Conservation (phyloP, 2,113 vertebrate species). For the Oncorhynchus nerka region DNA sequence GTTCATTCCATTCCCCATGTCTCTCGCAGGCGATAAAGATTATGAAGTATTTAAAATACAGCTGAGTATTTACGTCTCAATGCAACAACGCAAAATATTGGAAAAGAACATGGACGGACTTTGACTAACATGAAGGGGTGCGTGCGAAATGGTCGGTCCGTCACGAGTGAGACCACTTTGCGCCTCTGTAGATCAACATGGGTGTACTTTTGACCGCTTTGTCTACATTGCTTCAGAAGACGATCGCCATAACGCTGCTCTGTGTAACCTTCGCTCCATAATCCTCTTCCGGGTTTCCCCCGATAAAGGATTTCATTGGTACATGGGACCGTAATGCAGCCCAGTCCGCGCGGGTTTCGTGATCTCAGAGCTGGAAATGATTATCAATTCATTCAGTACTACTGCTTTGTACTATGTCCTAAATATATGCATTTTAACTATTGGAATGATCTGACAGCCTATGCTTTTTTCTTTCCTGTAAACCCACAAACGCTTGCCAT, state of each 20-base stretch:
- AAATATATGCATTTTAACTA: no score
- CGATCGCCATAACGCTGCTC: background rate
- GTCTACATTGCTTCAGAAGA: background rate
- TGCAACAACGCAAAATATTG: background rate
- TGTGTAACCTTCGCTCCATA: background rate
- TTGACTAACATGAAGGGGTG: background rate
- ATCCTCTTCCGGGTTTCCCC: no score
- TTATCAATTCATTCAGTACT: background rate
- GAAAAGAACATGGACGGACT: background rate
- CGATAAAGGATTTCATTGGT: no score
- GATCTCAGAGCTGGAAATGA: background rate
- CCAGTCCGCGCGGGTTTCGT: no score
- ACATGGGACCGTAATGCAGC: no score
- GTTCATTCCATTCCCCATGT: slow-evolving; percentile 78
- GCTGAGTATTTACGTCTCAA: background rate
- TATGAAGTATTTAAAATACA: background rate
- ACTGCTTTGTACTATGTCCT: no score
- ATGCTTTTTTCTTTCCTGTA: no score
- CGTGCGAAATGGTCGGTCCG: background rate
- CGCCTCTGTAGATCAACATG: background rate
- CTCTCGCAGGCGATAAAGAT: background rate
- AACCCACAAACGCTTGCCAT: no score
- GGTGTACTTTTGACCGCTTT: background rate
- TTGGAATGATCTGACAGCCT: no score
- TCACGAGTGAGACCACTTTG: background rate